Evolutionary conservation across 2,888 invertebrate genomes (phyloP), one percentile per base, ranked within the genome.

Genomic region (Lasius platythorax): DNA sequence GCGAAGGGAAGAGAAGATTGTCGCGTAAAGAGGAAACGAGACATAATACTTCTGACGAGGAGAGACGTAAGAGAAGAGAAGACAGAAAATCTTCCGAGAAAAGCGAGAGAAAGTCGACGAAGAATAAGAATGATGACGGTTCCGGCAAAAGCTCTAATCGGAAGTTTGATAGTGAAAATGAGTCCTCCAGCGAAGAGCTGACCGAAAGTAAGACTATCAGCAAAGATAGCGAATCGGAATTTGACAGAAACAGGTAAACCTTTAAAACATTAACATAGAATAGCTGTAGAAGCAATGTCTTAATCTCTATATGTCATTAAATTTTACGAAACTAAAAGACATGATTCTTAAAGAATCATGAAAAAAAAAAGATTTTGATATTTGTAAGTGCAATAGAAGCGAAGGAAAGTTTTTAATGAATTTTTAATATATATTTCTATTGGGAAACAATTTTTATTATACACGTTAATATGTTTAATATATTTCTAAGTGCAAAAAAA

Each of bases 191-290:
- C 1, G 90, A 92, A 11, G 92, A 89, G 70, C 64, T 85, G 40
- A 90, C 91, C 11, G 88, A 87, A 6, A 90, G 78, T 50, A 74
- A 89, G 40, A 90, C 85, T 56, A 58, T 81, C 23, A 93, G 90
- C 73, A 92, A 93, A 50, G 89, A 82, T 11, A 93, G 91, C 43
- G 92, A 92, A 3, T 91, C 91, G 0, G 93, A 93, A 43, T 87
- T 90, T 8, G 92, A 91, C 28, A 86, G 85, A 68, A 93, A 87
- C 67, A 93, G 90, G 92, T 92, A 87, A 74, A 58, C 12, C 58
- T 28, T 30, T 37, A 3, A n/a, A 37, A 66, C 1, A 46, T 46
- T 66, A 37, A n/a, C 4, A 2, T n/a, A 53, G n/a, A 53, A n/a
- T 46, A 46, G 3, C 3, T 3, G 4, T 46, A 46, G 2, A 46